Percentiles rank a stretch among this genome's conserved stretches.
These are phyloP conservation scores for Thunnus thynnus DNA, from an alignment of 2,113 vertebrate genomes.

Conservation along the genomic window DNA sequence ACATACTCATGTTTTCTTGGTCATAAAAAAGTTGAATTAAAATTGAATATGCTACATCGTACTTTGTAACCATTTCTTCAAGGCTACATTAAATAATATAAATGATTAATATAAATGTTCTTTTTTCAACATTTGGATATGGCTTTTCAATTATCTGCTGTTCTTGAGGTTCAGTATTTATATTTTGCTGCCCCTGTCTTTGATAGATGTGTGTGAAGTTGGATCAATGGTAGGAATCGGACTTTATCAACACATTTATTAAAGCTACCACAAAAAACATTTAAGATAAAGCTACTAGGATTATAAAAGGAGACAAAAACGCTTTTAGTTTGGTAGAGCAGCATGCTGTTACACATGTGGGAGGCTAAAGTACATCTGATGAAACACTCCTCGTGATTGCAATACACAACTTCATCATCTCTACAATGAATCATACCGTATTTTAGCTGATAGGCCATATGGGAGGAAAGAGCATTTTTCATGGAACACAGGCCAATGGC, in stretches of 20 bases:
- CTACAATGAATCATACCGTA: not conserved
- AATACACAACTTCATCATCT: not conserved
- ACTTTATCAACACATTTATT: not conserved
- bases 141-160: conserved; percentile 15
- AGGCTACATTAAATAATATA: too few relatives aligned
- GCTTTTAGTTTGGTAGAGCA: not conserved
- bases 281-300: not conserved
- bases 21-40: too few relatives aligned
- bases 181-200: not conserved
- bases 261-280: not conserved
- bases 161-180: conserved; percentile 3
- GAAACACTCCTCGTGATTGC: conserved; percentile 31
- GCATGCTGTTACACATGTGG: not conserved
- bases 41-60: too few relatives aligned
- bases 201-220: not conserved
- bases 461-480: not conserved
- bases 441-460: not conserved
- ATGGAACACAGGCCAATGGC: too few relatives aligned
- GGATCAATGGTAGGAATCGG: not conserved
- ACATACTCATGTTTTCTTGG: too few relatives aligned
- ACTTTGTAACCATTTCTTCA: too few relatives aligned
- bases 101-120: too few relatives aligned
- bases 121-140: not conserved
- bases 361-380: conserved; percentile 10
- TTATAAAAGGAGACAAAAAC: not conserved